Conservation (phyloP, 2,888 invertebrate genomes). For the Drosophila mettleri region DNA sequence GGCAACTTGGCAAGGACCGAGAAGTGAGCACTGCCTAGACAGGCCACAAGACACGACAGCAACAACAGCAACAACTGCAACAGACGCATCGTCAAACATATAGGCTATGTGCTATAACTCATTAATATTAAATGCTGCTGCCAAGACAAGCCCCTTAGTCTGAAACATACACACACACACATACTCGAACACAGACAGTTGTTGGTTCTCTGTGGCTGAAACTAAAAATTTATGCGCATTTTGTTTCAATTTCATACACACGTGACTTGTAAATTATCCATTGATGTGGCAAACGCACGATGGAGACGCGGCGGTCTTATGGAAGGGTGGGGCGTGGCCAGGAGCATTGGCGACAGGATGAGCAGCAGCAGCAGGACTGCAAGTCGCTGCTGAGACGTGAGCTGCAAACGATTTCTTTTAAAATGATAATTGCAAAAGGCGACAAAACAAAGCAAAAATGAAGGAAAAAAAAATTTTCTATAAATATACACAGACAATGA, state of each 20-base stretch:
- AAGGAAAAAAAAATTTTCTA: slow-evolving; percentile 2
- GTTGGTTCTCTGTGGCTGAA: slow-evolving; percentile 28
- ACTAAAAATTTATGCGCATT: slow-evolving; percentile 79
- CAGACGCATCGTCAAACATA: slow-evolving; percentile 79
- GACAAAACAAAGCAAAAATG: slow-evolving; percentile 46
- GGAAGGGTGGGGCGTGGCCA: not conserved
- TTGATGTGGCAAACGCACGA: slow-evolving; percentile 71
- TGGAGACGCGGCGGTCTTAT: slow-evolving; percentile 12
- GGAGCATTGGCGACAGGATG: slow-evolving; percentile 40
- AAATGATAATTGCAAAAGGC: slow-evolving; percentile 49
- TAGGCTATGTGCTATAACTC: slow-evolving; percentile 81
- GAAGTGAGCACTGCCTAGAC: slow-evolving; percentile 60
- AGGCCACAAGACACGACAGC: slow-evolving; percentile 67
- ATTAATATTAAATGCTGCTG: slow-evolving; percentile 81
- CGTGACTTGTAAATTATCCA: slow-evolving; percentile 82
- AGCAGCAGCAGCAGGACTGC: slow-evolving; percentile 30
- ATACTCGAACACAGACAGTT: slow-evolving; percentile 18
- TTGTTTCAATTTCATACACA: slow-evolving; percentile 82
- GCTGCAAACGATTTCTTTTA: slow-evolving; percentile 37
- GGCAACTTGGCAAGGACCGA: slow-evolving; percentile 60
- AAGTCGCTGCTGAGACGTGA: slow-evolving; percentile 11
- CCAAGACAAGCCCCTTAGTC: slow-evolving; percentile 76
- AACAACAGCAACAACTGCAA: slow-evolving; percentile 42
- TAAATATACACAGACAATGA: slow-evolving; percentile 2
- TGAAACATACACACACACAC: slow-evolving; percentile 41